Evolutionary conservation across 2,113 vertebrate genomes (phyloP), one percentile per base, ranked within the genome.

Genomic region (Acrocephalus arundinaceus): DNA sequence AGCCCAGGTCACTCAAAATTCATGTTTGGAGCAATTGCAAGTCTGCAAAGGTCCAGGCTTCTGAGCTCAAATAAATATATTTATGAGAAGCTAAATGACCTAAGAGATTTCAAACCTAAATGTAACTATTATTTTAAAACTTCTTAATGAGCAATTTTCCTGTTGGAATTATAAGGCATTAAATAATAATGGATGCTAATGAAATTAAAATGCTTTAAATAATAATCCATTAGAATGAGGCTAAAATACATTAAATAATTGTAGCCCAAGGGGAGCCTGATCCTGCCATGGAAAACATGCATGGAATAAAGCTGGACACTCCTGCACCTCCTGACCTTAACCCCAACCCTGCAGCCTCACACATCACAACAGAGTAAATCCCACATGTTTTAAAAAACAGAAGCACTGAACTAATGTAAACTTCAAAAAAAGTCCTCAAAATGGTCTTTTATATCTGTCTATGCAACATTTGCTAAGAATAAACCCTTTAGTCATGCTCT

Each of bases 401-500:
- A 31, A 81, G 51, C 68, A 15, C 70, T n/a, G 43, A 81, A 93
- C 33, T 45, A 43, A 74, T 1, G 65, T 61, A 71, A 92, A 90
- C 83, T 59, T 80, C 31, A 27, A 57, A 73, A 31, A 54, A 35
- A 1, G 7, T 14, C 81, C 63, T 83, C 67, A 49, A 37, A 91
- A 90, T 0, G 35, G 27, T 13, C 73, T 45, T 94, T 92, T 78
- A 2, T 57, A 52, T 59, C 68, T 55, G 65, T 61, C 68, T 17
- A 7, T 19, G 87, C 89, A 85, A 81, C 48, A 22, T 14, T 68
- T 84, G 61, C 95, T 82, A 89, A 82, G 93, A 95, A 95, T 79
- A 94, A 95, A 62, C 92, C 86, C 76, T 96, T 93, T 31, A 91
- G 93, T 96, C 95, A 96, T n/a, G 87, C 94, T 87, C 89, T 15